phyloP scores from a whole-genome alignment of 1,140 invertebrate genomes.

The Nephila pilipes region DNA sequence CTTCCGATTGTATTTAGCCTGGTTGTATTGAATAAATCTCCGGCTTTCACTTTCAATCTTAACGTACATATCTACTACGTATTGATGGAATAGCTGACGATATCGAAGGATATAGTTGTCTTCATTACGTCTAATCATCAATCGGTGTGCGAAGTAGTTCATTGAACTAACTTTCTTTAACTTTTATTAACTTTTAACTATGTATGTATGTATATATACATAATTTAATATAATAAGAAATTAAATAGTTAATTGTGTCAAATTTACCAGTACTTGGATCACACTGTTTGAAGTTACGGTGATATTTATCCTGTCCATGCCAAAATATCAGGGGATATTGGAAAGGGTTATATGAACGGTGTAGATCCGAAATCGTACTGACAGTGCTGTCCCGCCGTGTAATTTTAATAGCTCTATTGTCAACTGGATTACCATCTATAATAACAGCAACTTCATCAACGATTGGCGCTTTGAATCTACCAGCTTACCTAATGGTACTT shows the following conservation, averaged over 20 bases:
- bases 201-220: no score
- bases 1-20: conserved; percentile 76
- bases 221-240: no score
- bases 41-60: conserved; percentile 21
- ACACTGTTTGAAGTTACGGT: conserved; percentile 43
- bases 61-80: no score
- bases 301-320: no score
- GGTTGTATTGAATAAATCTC: conserved; percentile 68
- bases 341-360: conserved; percentile 82
- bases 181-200: no score
- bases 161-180: no score
- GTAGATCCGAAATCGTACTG: conserved; percentile 81
- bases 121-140: no score
- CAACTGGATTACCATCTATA: conserved; percentile 77
- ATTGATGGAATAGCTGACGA: no score
- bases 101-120: no score
- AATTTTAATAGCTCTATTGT: no score
- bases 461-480: neutral
- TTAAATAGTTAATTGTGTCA: neutral
- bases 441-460: conserved; percentile 79
- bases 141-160: no score
- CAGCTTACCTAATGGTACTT: neutral
- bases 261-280: conserved; percentile 45
- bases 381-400: no score
- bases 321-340: conserved; percentile 83